phyloP scores from a whole-genome alignment of 2,113 vertebrate species.

The Hipposideros armiger region DNA sequence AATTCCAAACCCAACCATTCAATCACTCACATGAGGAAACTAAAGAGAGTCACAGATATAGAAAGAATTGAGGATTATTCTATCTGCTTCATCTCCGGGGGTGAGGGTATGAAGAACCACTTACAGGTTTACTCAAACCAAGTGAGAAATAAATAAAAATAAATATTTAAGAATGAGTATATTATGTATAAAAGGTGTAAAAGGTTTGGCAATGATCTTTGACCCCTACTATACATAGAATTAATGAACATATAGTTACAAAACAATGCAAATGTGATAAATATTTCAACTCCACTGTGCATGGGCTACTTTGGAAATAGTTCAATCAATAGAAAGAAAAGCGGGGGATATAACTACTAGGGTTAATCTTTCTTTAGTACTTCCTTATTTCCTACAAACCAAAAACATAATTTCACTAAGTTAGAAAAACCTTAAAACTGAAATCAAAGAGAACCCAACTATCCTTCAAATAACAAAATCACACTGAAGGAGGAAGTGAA shows the following conservation, averaged over 20 bases:
- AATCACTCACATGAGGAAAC: background rate
- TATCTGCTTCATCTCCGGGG: background rate
- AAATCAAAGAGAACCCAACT: background rate
- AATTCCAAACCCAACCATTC: background rate
- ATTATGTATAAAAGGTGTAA: background rate
- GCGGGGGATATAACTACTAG: background rate
- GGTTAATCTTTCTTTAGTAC: background rate
- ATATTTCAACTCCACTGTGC: background rate
- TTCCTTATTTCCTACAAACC: background rate
- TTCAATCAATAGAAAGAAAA: background rate
- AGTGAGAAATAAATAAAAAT: conserved; percentile 18
- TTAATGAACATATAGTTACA: background rate
- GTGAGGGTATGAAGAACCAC: background rate
- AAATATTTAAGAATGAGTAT: background rate
- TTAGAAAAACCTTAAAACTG: background rate
- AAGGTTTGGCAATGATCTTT: background rate
- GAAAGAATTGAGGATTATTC: background rate
- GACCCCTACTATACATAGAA: background rate
- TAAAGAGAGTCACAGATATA: background rate
- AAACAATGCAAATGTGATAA: background rate
- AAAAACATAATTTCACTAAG: background rate
- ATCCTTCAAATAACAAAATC: background rate
- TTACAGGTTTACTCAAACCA: background rate
- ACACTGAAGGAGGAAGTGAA: background rate
- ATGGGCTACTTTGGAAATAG: background rate